Evolutionary conservation across 2,113 vertebrate species (phyloP).

Genomic region (Bagarius yarrelli): DNA sequence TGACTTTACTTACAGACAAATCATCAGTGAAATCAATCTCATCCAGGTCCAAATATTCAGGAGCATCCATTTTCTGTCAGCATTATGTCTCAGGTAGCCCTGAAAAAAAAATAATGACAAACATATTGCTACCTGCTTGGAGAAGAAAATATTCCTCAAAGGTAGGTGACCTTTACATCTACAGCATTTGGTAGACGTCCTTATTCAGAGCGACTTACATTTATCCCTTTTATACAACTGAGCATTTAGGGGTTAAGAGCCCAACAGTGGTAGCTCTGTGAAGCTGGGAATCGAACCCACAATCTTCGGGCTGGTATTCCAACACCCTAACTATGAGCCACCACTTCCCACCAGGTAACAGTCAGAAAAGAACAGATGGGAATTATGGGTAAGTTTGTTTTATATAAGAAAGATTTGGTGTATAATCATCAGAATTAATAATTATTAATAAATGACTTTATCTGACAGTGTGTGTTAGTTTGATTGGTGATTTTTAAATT

Average conservation of each 20-base stretch:
- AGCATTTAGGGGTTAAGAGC: no score
- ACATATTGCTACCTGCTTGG: neutral
- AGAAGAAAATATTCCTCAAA: neutral
- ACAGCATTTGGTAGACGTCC: no score
- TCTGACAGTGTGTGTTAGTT: no score
- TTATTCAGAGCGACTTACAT: no score
- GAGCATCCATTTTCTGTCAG: constrained; percentile 92
- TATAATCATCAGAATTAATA: neutral
- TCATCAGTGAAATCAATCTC: constrained; percentile 99
- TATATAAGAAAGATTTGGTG: neutral
- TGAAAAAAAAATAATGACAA: constrained; percentile 41
- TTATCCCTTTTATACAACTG: no score
- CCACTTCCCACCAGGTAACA: no score
- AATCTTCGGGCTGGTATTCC: no score
- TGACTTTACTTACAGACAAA: constrained; percentile 84
- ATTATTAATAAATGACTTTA: neutral
- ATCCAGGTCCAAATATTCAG: constrained; percentile 98
- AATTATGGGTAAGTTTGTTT: neutral
- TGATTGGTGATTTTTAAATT: no score
- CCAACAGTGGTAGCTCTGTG: no score
- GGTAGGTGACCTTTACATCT: no score
- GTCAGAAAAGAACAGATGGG: neutral
- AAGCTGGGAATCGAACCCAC: no score
- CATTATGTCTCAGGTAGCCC: constrained; percentile 78
- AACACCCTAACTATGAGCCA: no score